phyloP scores from a whole-genome alignment of 2,797 vertebrate genomes.

The Mus caroli region DNA sequence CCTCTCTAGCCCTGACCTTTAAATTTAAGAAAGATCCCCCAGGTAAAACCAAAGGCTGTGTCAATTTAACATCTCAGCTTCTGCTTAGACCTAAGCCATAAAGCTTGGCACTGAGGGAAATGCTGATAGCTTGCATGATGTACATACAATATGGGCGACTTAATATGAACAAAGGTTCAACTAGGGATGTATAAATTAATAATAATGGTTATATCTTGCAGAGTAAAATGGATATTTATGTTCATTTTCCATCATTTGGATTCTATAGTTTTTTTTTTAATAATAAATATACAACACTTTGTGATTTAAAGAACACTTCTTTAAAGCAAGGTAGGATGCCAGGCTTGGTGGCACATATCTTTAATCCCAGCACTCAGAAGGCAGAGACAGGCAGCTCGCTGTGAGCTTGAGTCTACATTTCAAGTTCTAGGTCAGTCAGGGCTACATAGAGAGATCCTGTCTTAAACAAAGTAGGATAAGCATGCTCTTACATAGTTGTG shows the following conservation, averaged over 20 bases:
- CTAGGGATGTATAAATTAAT: conserved; percentile 20
- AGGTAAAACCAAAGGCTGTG: conserved; percentile 30
- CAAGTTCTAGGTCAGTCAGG: not conserved
- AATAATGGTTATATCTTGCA: not conserved
- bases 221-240: not conserved
- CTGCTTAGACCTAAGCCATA: not conserved
- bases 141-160: not conserved
- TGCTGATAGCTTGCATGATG: not conserved
- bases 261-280: conserved; percentile 12
- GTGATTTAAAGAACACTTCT: conserved; percentile 11
- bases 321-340: not conserved
- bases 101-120: conserved; percentile 31
- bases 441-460: not conserved
- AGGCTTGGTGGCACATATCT: not conserved
- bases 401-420: not conserved
- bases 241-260: conserved; percentile 34
- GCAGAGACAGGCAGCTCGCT: not conserved
- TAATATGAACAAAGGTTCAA: conserved; percentile 32
- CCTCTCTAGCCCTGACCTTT: not conserved
- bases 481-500: not conserved
- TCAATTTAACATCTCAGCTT: conserved; percentile 27
- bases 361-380: not conserved
- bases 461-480: not conserved
- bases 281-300: conserved; percentile 22
- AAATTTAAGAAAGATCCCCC: conserved; percentile 53